phyloP scores from a whole-genome alignment of 92 coral and sea anemone species.

The Phenganax marumi region DNA sequence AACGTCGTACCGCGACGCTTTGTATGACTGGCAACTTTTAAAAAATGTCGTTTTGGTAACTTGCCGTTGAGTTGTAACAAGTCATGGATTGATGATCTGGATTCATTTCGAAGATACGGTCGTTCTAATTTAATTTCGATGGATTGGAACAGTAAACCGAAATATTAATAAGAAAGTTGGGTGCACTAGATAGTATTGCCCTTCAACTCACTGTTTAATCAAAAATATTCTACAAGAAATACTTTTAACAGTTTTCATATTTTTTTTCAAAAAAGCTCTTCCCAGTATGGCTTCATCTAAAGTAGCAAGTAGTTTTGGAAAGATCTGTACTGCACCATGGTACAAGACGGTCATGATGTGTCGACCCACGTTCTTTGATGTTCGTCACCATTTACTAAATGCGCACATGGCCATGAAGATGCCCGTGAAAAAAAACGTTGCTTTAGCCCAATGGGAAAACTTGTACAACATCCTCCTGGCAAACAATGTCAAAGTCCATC shows the following conservation, averaged over 20 bases:
- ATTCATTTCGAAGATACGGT: too few relatives aligned
- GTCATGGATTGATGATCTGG: too few relatives aligned
- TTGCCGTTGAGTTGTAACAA: too few relatives aligned
- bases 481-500: slow-evolving; percentile 24
- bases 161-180: too few relatives aligned
- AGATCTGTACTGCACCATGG: background rate
- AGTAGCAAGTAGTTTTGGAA: background rate
- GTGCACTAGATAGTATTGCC: too few relatives aligned
- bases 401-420: slow-evolving; percentile 26
- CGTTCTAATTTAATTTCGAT: too few relatives aligned
- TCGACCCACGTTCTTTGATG: slow-evolving; percentile 17
- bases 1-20: too few relatives aligned
- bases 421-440: background rate
- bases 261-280: background rate
- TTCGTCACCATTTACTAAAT: slow-evolving; percentile 15
- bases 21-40: too few relatives aligned
- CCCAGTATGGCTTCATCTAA: background rate
- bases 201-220: background rate
- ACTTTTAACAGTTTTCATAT: background rate
- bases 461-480: slow-evolving; percentile 13
- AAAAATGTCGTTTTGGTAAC: too few relatives aligned
- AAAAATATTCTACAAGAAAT: background rate
- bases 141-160: too few relatives aligned
- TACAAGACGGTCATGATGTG: slow-evolving; percentile 39
- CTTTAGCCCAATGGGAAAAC: slow-evolving; percentile 26